Base-by-base conservation (phyloP, 2,797 vertebrate genomes). In the Adrianichthys oophorus region DNA sequence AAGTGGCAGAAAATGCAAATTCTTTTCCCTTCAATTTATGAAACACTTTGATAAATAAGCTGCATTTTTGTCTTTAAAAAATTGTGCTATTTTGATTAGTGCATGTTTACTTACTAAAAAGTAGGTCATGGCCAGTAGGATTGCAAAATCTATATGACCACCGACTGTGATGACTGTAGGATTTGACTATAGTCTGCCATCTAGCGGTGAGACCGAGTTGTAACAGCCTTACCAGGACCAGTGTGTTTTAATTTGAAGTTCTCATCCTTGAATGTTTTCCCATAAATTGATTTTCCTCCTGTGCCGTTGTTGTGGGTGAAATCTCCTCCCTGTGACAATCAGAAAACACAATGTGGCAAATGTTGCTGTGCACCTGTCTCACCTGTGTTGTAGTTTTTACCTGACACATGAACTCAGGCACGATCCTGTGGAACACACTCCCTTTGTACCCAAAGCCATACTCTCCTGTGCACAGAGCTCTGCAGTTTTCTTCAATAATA, bases 331-430 rank as follows among this genome's bases (percentile, higher is more conserved):
- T 98, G 84, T 15, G 50, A 60, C 8, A 72, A 2, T 47, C 50
- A 56, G 19, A 57, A 18, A 61, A 6, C 4, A 3, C 13, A 56
- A 1, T 7, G 32, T 1, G 17, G 2, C 17, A n/a, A 45, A 29
- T 15, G 15, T 13, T 13, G 15, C 0, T n/a, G 17, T 13, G 18
- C 40, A 49, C 4, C 12, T 15, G 29, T 12, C 24, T 15, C 47
- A 29, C 15, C 41, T n/a, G 47, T 5, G 14, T 5, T 51, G 14
- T 24, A 6, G 42, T 1, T 29, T 65, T 69, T 82, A 98, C 96
- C 95, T 99, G 96, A 85, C 97, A 99, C 97, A 99, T 98, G 82
- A 99, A 99, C n/a, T 92, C 92, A 2, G 95, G 96, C 74, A 99
- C 93, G 68, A 99, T 88, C 78, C 97, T 91, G 84, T 99, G 97